phyloP scores from a whole-genome alignment of 2,797 vertebrate species.

The Mionectes olivaceus region DNA sequence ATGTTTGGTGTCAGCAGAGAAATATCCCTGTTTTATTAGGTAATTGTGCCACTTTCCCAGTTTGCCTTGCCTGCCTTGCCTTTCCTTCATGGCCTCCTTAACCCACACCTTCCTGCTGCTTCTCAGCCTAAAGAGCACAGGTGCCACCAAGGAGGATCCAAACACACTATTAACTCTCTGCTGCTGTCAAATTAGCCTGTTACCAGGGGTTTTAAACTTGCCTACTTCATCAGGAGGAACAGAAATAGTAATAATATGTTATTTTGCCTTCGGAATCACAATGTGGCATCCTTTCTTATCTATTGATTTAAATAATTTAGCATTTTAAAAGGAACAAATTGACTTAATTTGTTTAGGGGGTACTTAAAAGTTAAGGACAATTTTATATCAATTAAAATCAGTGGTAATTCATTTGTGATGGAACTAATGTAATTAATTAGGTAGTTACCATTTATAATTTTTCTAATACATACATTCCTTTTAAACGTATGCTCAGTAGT shows the following conservation, averaged over 20 bases:
- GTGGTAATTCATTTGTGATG: slow-evolving; percentile 62
- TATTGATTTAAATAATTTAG: slow-evolving; percentile 40
- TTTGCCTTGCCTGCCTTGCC: not conserved
- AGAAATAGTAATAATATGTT: not conserved
- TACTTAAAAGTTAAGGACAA: slow-evolving; percentile 53
- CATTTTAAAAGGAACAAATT: slow-evolving; percentile 34
- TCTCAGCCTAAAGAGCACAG: not conserved
- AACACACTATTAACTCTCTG: not conserved
- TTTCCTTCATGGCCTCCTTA: not conserved
- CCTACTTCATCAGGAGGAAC: not conserved
- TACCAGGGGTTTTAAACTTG: not conserved
- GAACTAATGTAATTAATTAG: slow-evolving; percentile 70
- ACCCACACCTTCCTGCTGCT: not conserved
- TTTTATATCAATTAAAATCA: slow-evolving; percentile 55
- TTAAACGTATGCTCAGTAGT: slow-evolving; percentile 67
- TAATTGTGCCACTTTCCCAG: not conserved
- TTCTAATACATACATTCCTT: slow-evolving; percentile 53
- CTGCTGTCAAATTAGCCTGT: not conserved
- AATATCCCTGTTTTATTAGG: not conserved
- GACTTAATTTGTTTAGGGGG: slow-evolving; percentile 44
- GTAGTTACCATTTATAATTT: slow-evolving; percentile 51
- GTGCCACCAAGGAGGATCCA: not conserved
- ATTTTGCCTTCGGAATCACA: not conserved
- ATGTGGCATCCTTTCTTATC: not conserved
- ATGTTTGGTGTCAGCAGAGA: not conserved